phyloP scores from a whole-genome alignment of 2,797 vertebrate species.

The Phylloscopus collybita region DNA sequence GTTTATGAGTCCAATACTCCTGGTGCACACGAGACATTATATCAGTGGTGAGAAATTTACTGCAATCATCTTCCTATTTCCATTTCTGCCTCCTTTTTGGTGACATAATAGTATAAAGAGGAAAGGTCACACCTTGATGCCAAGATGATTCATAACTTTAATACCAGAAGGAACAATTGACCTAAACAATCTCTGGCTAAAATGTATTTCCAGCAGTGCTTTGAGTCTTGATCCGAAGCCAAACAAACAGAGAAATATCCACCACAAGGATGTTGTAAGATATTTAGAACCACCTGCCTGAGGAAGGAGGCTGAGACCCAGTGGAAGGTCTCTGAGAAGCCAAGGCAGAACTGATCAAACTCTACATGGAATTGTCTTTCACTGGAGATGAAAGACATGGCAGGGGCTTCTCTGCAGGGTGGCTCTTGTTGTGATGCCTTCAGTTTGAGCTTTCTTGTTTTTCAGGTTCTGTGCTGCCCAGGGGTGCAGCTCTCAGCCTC shows the following conservation, averaged over 20 bases:
- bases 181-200: slow-evolving; percentile 52
- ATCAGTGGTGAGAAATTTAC: slow-evolving; percentile 69
- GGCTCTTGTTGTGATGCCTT: background rate
- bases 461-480: background rate
- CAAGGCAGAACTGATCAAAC: background rate
- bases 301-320: background rate
- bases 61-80: slow-evolving; percentile 65
- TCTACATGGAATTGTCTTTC: background rate
- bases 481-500: background rate
- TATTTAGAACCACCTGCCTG: background rate
- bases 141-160: slow-evolving; percentile 71
- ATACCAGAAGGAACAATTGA: slow-evolving; percentile 68
- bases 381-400: background rate
- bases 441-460: background rate
- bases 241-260: background rate
- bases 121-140: slow-evolving; percentile 68
- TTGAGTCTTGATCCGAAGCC: background rate
- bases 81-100: slow-evolving; percentile 63
- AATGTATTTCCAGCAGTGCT: slow-evolving; percentile 44
- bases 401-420: background rate
- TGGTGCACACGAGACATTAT: slow-evolving; percentile 19
- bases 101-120: slow-evolving; percentile 58
- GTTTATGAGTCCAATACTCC: slow-evolving; percentile 26
- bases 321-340: background rate
- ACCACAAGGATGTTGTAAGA: background rate